Conservation (phyloP, 1,140 invertebrate species). For the Delia radicum region DNA sequence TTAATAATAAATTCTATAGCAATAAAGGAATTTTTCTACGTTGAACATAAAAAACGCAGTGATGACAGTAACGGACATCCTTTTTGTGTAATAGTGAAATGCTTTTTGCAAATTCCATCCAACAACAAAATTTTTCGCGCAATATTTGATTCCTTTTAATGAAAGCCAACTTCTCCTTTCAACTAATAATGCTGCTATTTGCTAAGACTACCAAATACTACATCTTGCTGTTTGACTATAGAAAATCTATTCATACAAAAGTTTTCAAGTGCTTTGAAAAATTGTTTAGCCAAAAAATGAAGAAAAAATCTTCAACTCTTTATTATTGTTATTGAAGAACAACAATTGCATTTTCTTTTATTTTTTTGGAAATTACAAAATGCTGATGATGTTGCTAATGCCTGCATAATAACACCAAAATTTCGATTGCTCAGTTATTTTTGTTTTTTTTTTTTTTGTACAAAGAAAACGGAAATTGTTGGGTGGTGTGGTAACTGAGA, state of each 20-base stretch:
- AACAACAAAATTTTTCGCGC: not conserved
- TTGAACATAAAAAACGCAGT: not conserved
- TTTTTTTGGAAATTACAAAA: not conserved
- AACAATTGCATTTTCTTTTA: conserved; percentile 3
- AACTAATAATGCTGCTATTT: not conserved
- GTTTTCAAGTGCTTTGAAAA: not conserved
- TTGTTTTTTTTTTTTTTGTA: not conserved
- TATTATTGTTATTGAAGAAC: conserved; percentile 9
- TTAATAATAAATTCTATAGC: not conserved
- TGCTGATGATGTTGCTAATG: not conserved
- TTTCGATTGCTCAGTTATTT: conserved; percentile 22
- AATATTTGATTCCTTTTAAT: conserved; percentile 12
- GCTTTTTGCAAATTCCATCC: not conserved
- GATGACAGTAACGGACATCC: conserved; percentile 22
- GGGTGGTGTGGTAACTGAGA: not conserved
- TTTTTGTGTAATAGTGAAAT: not conserved
- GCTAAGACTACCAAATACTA: not conserved
- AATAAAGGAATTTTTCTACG: not conserved
- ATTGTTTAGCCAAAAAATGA: not conserved
- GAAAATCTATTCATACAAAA: not conserved
- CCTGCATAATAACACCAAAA: not conserved
- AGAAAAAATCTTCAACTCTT: not conserved
- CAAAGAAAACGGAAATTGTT: not conserved
- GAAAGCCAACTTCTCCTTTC: not conserved
- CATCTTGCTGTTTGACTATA: not conserved